A percentile compares a stretch with the other conserved stretches of the same genome.
Conservation (phyloP, 2,888 invertebrate genomes). For the Lasioglossum calceatum region DNA sequence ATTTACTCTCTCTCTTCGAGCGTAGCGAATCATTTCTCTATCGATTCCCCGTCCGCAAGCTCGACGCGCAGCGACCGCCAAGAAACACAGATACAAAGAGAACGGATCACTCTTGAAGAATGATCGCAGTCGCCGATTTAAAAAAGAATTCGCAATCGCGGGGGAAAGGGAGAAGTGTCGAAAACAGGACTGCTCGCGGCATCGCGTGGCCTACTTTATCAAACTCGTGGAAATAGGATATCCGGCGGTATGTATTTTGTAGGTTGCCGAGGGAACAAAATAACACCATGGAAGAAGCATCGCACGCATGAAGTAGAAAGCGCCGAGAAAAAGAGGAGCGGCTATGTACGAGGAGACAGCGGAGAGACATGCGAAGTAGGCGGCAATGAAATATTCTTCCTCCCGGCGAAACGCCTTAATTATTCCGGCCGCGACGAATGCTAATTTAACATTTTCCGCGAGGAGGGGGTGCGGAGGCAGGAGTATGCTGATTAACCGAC, state of each 20-base stretch:
- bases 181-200: background rate
- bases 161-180: background rate
- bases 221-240: background rate
- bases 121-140: background rate
- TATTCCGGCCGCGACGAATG: conserved; percentile 59
- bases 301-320: background rate
- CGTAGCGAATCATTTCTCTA: background rate
- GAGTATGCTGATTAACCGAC: conserved; percentile 49
- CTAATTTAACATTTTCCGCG: conserved; percentile 61
- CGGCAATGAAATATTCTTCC: conserved; percentile 53
- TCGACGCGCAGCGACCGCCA: background rate
- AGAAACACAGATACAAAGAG: background rate
- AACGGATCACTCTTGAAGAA: background rate
- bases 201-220: background rate
- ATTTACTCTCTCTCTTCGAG: background rate
- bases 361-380: background rate
- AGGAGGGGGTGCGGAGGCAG: conserved; percentile 32
- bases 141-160: background rate
- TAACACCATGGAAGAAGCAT: background rate
- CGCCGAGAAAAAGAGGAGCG: background rate
- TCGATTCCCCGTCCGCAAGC: background rate
- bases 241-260: background rate
- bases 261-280: background rate
- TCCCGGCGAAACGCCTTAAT: conserved; percentile 56
- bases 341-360: background rate